Conservation (phyloP, 2,113 vertebrate species). For the Psittacula cyanocephala region DNA sequence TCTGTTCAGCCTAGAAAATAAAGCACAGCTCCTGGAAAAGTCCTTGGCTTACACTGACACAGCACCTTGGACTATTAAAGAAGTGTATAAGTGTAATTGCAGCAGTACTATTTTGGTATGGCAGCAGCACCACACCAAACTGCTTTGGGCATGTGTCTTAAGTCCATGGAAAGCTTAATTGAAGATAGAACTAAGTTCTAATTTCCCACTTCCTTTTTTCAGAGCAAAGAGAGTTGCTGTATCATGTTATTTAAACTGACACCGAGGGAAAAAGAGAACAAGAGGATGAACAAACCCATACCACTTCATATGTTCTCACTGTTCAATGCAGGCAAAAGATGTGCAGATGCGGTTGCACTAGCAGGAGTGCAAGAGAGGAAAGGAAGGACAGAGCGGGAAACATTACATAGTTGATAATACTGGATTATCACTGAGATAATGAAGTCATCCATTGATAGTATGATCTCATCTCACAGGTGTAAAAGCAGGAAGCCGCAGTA, state of each 20-base stretch:
- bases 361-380: background rate
- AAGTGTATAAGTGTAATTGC: accelerated
- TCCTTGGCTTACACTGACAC: background rate
- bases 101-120: background rate
- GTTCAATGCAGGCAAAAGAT: background rate
- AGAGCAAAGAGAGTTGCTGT: background rate
- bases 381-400: background rate
- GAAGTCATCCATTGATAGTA: background rate
- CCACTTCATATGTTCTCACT: background rate
- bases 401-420: background rate
- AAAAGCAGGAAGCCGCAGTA: background rate
- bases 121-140: background rate
- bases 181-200: background rate
- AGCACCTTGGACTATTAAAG: background rate
- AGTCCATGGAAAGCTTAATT: background rate
- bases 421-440: background rate
- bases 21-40: background rate
- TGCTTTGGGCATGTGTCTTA: background rate
- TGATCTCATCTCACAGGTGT: background rate
- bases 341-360: background rate
- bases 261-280: background rate
- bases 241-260: background rate
- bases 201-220: background rate
- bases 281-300: background rate
- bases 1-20: background rate